A percentile compares a stretch with the other conserved stretches of the same genome.
Evolutionary conservation across 2,888 invertebrate species (phyloP).

Genomic region (Cephus pygmeus): DNA sequence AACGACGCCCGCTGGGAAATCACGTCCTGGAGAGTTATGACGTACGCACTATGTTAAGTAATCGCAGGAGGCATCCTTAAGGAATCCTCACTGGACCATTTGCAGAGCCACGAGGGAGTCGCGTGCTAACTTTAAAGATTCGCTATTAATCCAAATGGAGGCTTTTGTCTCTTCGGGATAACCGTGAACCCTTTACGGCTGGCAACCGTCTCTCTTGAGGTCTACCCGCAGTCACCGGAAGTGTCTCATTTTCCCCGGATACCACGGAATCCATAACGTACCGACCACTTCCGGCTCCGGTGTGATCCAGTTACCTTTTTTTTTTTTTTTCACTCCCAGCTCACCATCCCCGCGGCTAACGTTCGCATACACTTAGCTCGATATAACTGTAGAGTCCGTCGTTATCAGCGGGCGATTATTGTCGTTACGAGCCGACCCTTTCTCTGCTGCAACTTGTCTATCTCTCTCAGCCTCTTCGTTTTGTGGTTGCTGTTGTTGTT

Average conservation of each 20-base stretch:
- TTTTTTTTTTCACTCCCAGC: background rate
- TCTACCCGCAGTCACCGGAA: constrained; percentile 26
- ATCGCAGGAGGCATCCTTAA: background rate
- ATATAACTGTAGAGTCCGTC: background rate
- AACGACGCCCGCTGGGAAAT: background rate
- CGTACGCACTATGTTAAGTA: background rate
- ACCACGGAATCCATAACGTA: constrained; percentile 28
- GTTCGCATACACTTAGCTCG: background rate
- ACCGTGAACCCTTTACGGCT: constrained; percentile 31
- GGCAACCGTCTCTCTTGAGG: background rate
- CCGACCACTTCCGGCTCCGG: constrained; percentile 33
- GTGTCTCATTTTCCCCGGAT: constrained; percentile 42
- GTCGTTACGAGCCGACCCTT: background rate
- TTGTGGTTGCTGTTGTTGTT: background rate
- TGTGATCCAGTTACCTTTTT: background rate
- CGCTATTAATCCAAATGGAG: background rate
- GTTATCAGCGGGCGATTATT: background rate
- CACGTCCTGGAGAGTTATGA: background rate
- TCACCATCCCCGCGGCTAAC: background rate
- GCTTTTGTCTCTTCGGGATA: background rate
- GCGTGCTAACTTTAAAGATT: background rate
- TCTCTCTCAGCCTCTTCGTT: background rate
- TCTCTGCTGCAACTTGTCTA: background rate
- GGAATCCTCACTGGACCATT: background rate
- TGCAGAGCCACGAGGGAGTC: background rate